Evolutionary conservation across 2,888 invertebrate species (phyloP).

Genomic region (Metalampra italica): DNA sequence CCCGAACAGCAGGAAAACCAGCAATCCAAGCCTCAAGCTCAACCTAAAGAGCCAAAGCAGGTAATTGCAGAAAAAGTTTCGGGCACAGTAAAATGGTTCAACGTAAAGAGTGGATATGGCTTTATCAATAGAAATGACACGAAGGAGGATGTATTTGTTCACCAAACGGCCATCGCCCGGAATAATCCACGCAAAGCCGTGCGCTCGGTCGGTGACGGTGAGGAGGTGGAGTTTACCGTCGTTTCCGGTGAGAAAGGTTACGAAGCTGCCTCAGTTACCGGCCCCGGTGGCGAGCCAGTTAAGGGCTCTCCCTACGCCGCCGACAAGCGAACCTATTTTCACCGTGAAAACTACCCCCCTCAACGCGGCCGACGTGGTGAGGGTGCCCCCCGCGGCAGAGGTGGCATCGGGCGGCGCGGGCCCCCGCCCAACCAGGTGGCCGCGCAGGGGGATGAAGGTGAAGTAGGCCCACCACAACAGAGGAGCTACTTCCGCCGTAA

Average conservation of each 20-base stretch:
- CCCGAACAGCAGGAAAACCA: conserved; percentile 82
- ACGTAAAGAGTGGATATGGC: conserved; percentile 98
- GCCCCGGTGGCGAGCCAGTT: conserved; percentile 95
- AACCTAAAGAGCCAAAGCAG: conserved; percentile 89
- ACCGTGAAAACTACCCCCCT: conserved; percentile 78
- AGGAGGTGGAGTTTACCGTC: conserved; percentile 98
- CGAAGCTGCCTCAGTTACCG: conserved; percentile 98
- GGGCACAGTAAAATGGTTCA: conserved; percentile 99
- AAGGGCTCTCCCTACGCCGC: conserved; percentile 98
- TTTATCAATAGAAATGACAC: conserved; percentile 99
- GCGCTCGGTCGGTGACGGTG: conserved; percentile 98
- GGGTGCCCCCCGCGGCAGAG: conserved; percentile 79
- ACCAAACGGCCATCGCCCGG: conserved; percentile 98
- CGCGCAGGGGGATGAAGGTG: conserved; percentile 68
- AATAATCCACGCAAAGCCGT: conserved; percentile 99
- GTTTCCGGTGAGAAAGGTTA: conserved; percentile 99
- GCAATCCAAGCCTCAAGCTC: conserved; percentile 79
- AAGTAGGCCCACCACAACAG: conserved; percentile 62
- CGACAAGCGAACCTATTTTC: conserved; percentile 88
- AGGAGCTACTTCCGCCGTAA: conserved; percentile 86
- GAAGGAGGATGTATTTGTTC: conserved; percentile 99
- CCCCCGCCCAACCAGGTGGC: conserved; percentile 66
- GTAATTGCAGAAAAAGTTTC: conserved; percentile 96
- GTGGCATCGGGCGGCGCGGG: conserved; percentile 78
- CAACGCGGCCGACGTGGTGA: conserved; percentile 73